These are phyloP conservation scores for Hemistola chrysoprasaria DNA, from an alignment of 2,888 invertebrate species.

Conservation along the genomic window DNA sequence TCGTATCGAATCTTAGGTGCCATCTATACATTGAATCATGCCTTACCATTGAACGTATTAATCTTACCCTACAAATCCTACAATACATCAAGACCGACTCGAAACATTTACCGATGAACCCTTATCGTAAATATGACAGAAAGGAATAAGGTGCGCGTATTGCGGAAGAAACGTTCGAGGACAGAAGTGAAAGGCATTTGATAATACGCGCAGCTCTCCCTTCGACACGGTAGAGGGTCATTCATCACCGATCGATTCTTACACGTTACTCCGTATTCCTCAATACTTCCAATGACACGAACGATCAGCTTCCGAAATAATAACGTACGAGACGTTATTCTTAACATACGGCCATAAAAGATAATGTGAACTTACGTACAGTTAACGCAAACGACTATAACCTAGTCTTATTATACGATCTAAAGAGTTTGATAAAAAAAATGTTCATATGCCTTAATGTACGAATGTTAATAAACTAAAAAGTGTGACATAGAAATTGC, in stretches of 20 bases:
- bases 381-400: slow-evolving; percentile 69
- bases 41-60: slow-evolving; percentile 70
- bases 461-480: slow-evolving; percentile 65
- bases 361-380: slow-evolving; percentile 75
- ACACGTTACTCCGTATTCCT: slow-evolving; percentile 62
- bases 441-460: slow-evolving; percentile 60
- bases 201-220: slow-evolving; percentile 41
- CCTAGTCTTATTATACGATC: slow-evolving; percentile 67
- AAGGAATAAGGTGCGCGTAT: slow-evolving; percentile 42
- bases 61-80: slow-evolving; percentile 72
- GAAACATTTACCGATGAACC: slow-evolving; percentile 50
- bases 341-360: slow-evolving; percentile 74
- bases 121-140: slow-evolving; percentile 34
- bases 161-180: slow-evolving; percentile 38
- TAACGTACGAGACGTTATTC: slow-evolving; percentile 50
- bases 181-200: slow-evolving; percentile 38
- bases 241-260: slow-evolving; percentile 43
- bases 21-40: slow-evolving; percentile 61
- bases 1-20: slow-evolving; percentile 72
- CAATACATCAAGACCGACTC: slow-evolving; percentile 67
- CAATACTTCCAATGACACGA: slow-evolving; percentile 67
- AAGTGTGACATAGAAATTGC: slow-evolving; percentile 64
- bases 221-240: slow-evolving; percentile 44
- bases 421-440: slow-evolving; percentile 56
- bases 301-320: slow-evolving; percentile 74